Conservation (phyloP, 2,113 vertebrate species). For the Sardina pilchardus region DNA sequence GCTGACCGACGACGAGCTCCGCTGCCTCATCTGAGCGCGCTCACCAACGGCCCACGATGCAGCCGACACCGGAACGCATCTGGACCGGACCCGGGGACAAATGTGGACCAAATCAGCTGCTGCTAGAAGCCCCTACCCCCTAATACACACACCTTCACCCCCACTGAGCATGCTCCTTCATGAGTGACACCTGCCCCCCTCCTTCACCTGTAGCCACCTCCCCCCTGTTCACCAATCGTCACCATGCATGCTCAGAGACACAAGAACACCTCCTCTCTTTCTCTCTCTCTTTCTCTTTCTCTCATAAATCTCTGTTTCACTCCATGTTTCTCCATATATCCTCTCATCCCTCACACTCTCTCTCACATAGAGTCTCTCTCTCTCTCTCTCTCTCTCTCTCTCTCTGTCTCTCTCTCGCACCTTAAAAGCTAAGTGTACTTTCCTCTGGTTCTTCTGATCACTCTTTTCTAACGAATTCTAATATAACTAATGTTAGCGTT, state of each 20-base stretch:
- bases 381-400: not conserved
- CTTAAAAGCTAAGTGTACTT: slow-evolving; percentile 54
- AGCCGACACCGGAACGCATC: not conserved
- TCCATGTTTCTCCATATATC: not conserved
- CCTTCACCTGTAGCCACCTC: too few relatives aligned
- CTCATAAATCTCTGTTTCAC: not conserved
- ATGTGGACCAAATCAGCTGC: not conserved
- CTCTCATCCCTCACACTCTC: not conserved
- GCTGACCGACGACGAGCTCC: slow-evolving; percentile 83
- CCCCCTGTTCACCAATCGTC: not conserved
- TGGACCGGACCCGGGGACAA: not conserved
- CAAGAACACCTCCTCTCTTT: not conserved
- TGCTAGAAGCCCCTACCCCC: not conserved
- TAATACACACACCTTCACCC: not conserved
- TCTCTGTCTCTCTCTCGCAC: not conserved
- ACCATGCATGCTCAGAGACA: not conserved
- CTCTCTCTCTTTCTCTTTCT: not conserved
- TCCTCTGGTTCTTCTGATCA: slow-evolving; percentile 16
- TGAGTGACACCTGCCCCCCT: not conserved
- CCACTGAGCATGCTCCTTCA: not conserved
- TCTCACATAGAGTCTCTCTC: not conserved
- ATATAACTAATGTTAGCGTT: not conserved
- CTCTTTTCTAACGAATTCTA: not conserved
- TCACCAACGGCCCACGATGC: not conserved
- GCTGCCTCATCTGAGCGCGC: slow-evolving; percentile 67